Evolutionary conservation across 35 echinoderm and acorn worm genomes (phyloP), one percentile per base, ranked within the genome.

Genomic region (Ophioderma brevispina): DNA sequence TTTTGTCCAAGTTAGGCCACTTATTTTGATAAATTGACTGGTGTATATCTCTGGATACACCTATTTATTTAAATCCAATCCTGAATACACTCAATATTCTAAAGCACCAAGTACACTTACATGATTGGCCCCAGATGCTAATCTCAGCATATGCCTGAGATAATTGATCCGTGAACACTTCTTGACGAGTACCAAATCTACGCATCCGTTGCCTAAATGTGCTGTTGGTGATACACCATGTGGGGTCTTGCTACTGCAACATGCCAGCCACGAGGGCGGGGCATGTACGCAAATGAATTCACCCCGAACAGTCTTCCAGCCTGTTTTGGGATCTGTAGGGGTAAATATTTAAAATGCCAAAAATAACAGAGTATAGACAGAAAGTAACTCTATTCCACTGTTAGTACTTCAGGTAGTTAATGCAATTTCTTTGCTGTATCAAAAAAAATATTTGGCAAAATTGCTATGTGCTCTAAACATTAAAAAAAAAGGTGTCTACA

Each of bases 171-270:
- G 76, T 40, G 92, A 94, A 39, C 96, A 98, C 23, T 93, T 80
- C 55, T 85, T 88, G 23, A 98, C 96, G 19, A 98, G 78, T 36
- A 98, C 78, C 30, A 98, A 86, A 78, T 98, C 96, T 25, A 98
- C 76, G 46, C 96, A 98, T 13, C 96, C 96, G 25, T 98, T 94
- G 19, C 92, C 96, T 17, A 98, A 93, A 70, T 98, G 96, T 31
- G 92, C 93, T 4, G 96, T 86, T 0, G 92, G 96, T 19, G 96
- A 94, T 43, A 98, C 88, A 32, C 96, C 96, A 0, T 55, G 91
- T 17, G 93, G 93, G 25, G 93, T 50, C 77, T 91, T 94, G 32
- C 79, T 55, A 40, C 89, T 92, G 31, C 82, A 79, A 25, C 59
- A 18, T 70, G 36, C 96, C 89, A 84, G 90, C 92, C 0, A 95